A percentile compares a stretch with the other conserved stretches of the same genome.
phyloP scores from a whole-genome alignment of 2,888 invertebrate species.

The Sesia apiformis region DNA sequence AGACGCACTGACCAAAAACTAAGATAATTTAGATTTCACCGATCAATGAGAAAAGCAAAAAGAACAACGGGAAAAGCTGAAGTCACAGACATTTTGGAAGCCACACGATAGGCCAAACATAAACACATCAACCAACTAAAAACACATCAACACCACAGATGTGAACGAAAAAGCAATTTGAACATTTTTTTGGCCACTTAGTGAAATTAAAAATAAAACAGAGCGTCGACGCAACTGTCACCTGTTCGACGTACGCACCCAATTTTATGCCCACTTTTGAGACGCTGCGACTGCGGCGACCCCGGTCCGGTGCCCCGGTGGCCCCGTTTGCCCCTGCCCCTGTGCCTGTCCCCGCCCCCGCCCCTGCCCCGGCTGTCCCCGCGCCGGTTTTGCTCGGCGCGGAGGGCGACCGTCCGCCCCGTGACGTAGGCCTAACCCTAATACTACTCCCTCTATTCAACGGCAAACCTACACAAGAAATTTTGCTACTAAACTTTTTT shows the following conservation, averaged over 20 bases:
- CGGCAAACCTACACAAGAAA: conserved; percentile 76
- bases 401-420: conserved; percentile 62
- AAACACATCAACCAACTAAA: background rate
- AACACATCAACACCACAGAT: background rate
- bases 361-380: conserved; percentile 15
- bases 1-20: conserved; percentile 47
- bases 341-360: conserved; percentile 19
- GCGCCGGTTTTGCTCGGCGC: conserved; percentile 53
- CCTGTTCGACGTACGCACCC: conserved; percentile 60
- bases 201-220: conserved; percentile 17
- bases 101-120: background rate
- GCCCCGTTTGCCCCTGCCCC: conserved; percentile 26
- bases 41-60: background rate
- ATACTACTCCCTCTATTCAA: conserved; percentile 77
- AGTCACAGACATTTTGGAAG: background rate
- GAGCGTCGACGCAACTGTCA: conserved; percentile 69
- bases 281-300: conserved; percentile 64
- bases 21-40: background rate
- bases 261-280: conserved; percentile 72
- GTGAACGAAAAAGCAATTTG: too few relatives aligned
- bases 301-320: conserved; percentile 38
- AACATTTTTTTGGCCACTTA: background rate
- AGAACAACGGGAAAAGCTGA: background rate
- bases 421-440: conserved; percentile 72
- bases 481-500: conserved; percentile 28